These are phyloP conservation scores for Hydrozoanthus tunicans DNA, from an alignment of 64 coral and sea anemone genomes.

Conservation along the genomic window DNA sequence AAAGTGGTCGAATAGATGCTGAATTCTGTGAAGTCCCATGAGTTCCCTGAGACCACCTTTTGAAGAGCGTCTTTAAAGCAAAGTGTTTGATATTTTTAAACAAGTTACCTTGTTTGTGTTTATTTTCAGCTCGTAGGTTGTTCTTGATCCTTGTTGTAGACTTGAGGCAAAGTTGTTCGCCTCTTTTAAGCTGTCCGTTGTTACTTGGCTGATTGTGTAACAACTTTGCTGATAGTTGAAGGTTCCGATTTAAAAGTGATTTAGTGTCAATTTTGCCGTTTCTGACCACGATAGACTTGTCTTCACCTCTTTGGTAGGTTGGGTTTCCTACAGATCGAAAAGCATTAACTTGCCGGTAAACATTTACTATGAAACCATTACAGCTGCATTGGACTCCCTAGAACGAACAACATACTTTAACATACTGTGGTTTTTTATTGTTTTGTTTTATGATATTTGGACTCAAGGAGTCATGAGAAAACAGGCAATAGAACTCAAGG, in stretches of 20 bases:
- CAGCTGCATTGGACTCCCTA: neutral
- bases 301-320: constrained; percentile 47
- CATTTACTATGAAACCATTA: neutral
- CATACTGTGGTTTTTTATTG: too few species aligned
- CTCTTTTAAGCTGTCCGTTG: neutral
- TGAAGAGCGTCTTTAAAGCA: too few species aligned
- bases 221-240: neutral
- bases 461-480: too few species aligned
- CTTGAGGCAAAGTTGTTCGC: too few species aligned
- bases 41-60: too few species aligned
- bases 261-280: constrained; percentile 17
- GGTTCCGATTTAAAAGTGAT: constrained; percentile 31
- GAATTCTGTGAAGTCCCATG: too few species aligned
- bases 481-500: too few species aligned
- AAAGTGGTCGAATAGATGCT: too few species aligned
- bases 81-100: too few species aligned
- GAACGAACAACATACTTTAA: too few species aligned
- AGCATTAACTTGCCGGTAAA: neutral
- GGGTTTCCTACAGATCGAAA: constrained; percentile 14
- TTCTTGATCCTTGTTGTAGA: too few species aligned
- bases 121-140: neutral
- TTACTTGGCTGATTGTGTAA: neutral
- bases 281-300: constrained; percentile 38
- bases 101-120: neutral
- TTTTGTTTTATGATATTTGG: too few species aligned